Conservation (phyloP, 2,888 invertebrate genomes). For the Pyrrhosoma nymphula region DNA sequence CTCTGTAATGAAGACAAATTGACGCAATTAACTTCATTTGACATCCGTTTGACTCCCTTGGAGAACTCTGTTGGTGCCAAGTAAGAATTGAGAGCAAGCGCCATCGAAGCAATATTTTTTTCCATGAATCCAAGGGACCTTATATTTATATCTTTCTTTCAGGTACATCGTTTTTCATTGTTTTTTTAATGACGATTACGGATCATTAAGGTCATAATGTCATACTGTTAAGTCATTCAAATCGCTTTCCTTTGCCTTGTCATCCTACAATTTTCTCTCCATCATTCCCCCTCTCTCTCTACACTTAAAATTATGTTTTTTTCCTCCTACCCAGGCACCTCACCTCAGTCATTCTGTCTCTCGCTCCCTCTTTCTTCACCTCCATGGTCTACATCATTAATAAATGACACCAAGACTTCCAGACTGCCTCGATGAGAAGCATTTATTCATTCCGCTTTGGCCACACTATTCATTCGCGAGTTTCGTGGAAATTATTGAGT, state of each 20-base stretch:
- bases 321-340: not conserved
- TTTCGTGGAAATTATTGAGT: too few species aligned
- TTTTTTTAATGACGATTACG: not conserved
- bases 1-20: too few species aligned
- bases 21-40: too few species aligned
- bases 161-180: not conserved
- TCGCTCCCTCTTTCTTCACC: not conserved
- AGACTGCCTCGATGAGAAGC: too few species aligned
- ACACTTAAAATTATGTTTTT: not conserved
- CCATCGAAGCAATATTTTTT: not conserved
- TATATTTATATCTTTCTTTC: not conserved
- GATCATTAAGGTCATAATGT: not conserved
- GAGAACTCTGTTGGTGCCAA: not conserved
- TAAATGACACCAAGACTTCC: too few species aligned
- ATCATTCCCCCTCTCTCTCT: not conserved
- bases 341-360: not conserved
- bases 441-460: too few species aligned
- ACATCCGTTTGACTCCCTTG: not conserved
- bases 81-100: too few species aligned
- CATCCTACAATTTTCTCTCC: not conserved
- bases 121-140: not conserved
- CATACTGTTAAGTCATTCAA: not conserved
- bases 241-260: conserved; percentile 6
- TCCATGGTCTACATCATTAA: too few species aligned
- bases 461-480: too few species aligned